These are phyloP conservation scores for Andrena bucephala DNA, from an alignment of 2,888 invertebrate species.

Conservation along the genomic window DNA sequence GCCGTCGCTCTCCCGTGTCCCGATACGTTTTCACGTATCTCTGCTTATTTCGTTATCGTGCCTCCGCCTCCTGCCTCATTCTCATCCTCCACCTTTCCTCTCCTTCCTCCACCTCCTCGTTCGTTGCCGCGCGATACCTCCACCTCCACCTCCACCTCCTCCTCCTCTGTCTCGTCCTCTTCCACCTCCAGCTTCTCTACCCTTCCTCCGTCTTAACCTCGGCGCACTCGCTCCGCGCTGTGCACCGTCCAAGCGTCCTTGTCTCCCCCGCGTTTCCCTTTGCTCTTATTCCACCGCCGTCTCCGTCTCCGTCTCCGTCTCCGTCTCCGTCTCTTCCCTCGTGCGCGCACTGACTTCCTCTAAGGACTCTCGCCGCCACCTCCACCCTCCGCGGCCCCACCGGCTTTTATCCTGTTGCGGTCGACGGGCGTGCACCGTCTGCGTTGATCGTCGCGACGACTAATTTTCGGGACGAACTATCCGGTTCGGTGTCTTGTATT, in stretches of 20 bases:
- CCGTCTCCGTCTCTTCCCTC: constrained; percentile 23
- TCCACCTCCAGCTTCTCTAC: constrained; percentile 67
- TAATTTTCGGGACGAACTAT: constrained; percentile 80
- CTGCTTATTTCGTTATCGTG: constrained; percentile 75
- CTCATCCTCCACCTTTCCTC: constrained; percentile 59
- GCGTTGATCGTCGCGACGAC: constrained; percentile 36
- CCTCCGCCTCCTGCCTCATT: constrained; percentile 69
- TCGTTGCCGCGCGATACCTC: constrained; percentile 51
- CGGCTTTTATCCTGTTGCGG: neutral
- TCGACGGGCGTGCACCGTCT: neutral
- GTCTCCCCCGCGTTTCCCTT: constrained; percentile 13
- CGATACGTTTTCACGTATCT: constrained; percentile 73
- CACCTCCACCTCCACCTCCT: constrained; percentile 40
- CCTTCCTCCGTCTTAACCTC: constrained; percentile 57
- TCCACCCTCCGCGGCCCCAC: constrained; percentile 24
- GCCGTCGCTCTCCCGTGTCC: constrained; percentile 69
- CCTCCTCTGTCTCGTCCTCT: constrained; percentile 59
- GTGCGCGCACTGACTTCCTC: constrained; percentile 12
- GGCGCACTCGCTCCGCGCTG: constrained; percentile 27
- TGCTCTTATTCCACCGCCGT: constrained; percentile 16
- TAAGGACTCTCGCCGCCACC: neutral
- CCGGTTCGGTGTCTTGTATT: constrained; percentile 84
- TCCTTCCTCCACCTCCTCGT: constrained; percentile 34
- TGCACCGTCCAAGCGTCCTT: constrained; percentile 36
- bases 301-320: constrained; percentile 23